Percentiles rank a stretch among this genome's conserved stretches.
These are phyloP conservation scores for Nothoprocta perdicaria DNA, from an alignment of 2,113 vertebrate genomes.

Conservation along the genomic window DNA sequence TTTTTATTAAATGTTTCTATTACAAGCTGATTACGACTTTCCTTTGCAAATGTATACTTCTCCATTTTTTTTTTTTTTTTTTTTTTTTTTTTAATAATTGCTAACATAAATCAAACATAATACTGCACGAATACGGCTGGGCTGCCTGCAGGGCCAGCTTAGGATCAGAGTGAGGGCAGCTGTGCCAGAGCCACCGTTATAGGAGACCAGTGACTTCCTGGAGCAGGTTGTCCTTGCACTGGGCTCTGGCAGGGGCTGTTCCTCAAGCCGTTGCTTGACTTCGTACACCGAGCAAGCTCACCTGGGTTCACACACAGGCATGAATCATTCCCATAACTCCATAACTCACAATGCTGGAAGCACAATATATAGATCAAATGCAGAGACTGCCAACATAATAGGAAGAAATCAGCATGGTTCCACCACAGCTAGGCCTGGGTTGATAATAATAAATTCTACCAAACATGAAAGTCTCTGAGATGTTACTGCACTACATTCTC, in stretches of 20 bases:
- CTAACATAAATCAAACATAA: accelerated
- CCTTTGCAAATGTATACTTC: neutral
- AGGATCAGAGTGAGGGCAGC: accelerated
- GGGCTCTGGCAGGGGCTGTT: neutral
- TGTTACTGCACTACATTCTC: neutral
- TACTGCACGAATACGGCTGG: accelerated
- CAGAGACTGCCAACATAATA: neutral
- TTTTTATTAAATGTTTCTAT: neutral
- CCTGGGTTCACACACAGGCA: neutral
- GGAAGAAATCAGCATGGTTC: neutral
- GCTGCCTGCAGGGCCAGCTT: accelerated
- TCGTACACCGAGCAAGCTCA: accelerated
- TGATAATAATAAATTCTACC: conserved; percentile 6
- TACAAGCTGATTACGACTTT: neutral
- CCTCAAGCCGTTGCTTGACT: accelerated
- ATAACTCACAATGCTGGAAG: neutral
- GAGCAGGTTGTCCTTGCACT: accelerated
- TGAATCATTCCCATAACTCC: neutral
- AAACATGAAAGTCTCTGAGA: neutral
- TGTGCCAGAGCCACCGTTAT: accelerated
- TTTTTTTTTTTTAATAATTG: neutral
- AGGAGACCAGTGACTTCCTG: accelerated
- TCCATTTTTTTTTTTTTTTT: neutral
- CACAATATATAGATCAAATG: neutral
- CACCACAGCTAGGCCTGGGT: neutral